Conservation (phyloP, 2,113 vertebrate species). For the Microtus oregoni region DNA sequence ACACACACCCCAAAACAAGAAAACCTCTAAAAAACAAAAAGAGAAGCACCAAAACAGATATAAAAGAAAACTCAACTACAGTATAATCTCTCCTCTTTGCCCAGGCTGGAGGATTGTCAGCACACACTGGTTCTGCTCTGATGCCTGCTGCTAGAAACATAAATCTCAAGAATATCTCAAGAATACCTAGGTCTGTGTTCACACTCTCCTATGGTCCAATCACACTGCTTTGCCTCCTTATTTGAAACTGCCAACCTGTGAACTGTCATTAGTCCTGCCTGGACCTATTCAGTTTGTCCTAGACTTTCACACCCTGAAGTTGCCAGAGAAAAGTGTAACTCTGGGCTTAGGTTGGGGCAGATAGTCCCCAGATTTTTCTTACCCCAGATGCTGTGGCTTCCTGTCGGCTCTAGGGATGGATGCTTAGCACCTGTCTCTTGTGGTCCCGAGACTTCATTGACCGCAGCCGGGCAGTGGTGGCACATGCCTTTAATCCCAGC, state of each 20-base stretch:
- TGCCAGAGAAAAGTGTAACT: background rate
- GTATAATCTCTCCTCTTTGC: background rate
- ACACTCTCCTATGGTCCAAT: background rate
- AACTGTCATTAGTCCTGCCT: background rate
- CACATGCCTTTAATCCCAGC: background rate
- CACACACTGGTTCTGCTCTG: background rate
- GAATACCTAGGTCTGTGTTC: background rate
- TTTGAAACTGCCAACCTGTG: background rate
- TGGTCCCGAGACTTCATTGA: background rate
- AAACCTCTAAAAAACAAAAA: background rate
- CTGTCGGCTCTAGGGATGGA: background rate
- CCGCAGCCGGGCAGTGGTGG: background rate
- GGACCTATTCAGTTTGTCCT: background rate
- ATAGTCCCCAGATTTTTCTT: background rate
- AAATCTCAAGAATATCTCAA: background rate
- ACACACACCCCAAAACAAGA: background rate
- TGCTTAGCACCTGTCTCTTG: background rate
- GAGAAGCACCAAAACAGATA: too few species aligned
- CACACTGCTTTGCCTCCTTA: background rate
- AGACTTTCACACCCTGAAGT: background rate
- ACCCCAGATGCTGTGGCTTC: background rate
- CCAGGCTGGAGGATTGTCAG: background rate
- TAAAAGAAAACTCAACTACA: background rate
- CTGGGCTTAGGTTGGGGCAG: background rate
- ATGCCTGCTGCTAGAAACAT: background rate